Evolutionary conservation across 2,797 vertebrate species (phyloP).

Genomic region (Amphiprion clarkii): DNA sequence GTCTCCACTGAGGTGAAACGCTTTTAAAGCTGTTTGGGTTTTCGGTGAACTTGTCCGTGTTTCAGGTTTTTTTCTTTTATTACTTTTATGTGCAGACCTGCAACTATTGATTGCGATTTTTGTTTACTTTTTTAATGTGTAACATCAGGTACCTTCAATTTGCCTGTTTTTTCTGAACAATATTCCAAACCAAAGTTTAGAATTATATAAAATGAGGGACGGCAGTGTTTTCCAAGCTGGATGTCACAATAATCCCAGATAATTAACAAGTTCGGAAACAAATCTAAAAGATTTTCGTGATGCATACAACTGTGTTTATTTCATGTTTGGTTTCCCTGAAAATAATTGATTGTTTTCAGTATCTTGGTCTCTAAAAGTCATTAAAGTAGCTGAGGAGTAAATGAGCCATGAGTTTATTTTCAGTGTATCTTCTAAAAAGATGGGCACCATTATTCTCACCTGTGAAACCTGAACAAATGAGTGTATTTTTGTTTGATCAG

Average conservation of each 20-base stretch:
- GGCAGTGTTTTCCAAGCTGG: neutral
- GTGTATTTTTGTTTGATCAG: neutral
- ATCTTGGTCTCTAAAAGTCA: neutral
- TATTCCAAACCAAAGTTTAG: slow-evolving; percentile 5
- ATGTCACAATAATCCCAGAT: neutral
- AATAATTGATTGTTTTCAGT: neutral
- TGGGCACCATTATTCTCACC: neutral
- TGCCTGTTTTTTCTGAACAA: neutral
- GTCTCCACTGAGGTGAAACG: slow-evolving; percentile 25
- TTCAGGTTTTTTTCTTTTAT: neutral
- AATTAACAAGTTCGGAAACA: neutral
- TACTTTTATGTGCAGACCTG: neutral
- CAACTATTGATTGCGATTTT: slow-evolving; percentile 9
- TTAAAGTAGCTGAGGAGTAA: neutral
- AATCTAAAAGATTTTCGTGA: neutral
- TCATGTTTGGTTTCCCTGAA: neutral
- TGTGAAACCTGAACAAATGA: neutral
- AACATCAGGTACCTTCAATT: slow-evolving; percentile 16
- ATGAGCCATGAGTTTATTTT: neutral
- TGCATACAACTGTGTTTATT: neutral
- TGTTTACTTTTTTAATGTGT: neutral
- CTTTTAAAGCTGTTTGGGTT: slow-evolving; percentile 8
- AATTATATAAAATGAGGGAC: neutral
- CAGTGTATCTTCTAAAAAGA: neutral
- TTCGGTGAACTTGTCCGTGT: slow-evolving; percentile 5